Evolutionary conservation across 2,113 vertebrate species (phyloP), one percentile per base, ranked within the genome.

Genomic region (Dolichotis patagonum): DNA sequence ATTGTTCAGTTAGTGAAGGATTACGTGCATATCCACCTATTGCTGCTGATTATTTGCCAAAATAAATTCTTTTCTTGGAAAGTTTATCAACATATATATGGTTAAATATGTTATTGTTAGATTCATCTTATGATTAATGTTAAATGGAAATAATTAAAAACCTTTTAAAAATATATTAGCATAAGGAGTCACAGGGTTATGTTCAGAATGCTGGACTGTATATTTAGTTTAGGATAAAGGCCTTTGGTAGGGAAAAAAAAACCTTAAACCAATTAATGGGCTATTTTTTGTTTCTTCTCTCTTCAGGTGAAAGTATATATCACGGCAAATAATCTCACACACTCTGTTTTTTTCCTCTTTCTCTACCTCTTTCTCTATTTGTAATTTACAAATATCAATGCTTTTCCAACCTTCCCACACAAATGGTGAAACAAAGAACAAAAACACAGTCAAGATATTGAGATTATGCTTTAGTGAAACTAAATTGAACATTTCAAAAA

Each of bases 401-500:
- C 19, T n/a, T 96, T 88, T 95, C 41, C 41, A 82, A 84, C 19
- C 85, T 84, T 89, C 38, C 92, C 54, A 58, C 60, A 56, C 35
- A 93, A 67, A 41, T 65, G 13, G n/a, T 81, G 67, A 89, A 91
- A 87, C n/a, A 58, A 90, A 60, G 62, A 91, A n/a, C 0, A 80
- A 91, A 92, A 62, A 1, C 16, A 85, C 9, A 5, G 16, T 56
- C 24, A 73, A 56, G 7, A 28, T 67, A 32, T 85, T 41, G 73
- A 85, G 88, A 38, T 38, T 1, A 32, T 65, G 32, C 32, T 80
- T 85, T 52, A 11, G 69, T 8, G 89, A 78, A 86, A 95, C 24
- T 32, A 56, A 77, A 82, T 83, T n/a, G n/a, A n/a, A n/a, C n/a
- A n/a, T n/a, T n/a, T n/a, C n/a, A n/a, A n/a, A n/a, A n/a, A n/a